A percentile compares a stretch with the other conserved stretches of the same genome.
Conservation (phyloP, 2,888 invertebrate genomes). For the Yponomeuta sedellus region DNA sequence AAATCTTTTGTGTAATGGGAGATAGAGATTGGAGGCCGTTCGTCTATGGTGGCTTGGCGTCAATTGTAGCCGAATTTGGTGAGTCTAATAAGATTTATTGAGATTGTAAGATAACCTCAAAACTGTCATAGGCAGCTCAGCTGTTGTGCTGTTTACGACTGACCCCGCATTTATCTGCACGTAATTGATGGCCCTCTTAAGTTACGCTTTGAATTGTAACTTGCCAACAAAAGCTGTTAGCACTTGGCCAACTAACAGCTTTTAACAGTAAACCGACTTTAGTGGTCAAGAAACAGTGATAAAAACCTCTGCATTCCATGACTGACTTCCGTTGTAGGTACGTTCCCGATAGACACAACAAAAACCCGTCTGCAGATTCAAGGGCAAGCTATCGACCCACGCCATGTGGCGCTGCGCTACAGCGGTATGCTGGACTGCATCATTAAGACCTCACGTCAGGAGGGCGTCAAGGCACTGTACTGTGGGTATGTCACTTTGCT, state of each 20-base stretch:
- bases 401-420: constrained; percentile 85
- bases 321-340: constrained; percentile 75
- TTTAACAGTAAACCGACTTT: too few relatives aligned
- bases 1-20: constrained; percentile 77
- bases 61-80: constrained; percentile 96
- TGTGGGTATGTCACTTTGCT: constrained; percentile 57
- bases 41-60: constrained; percentile 95
- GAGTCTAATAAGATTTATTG: constrained; percentile 39
- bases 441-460: constrained; percentile 88
- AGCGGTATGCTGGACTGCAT: constrained; percentile 95
- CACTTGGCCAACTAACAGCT: too few relatives aligned
- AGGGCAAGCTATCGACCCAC: constrained; percentile 89
- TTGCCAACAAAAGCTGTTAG: too few relatives aligned
- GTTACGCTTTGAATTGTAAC: too few relatives aligned
- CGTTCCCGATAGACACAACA: constrained; percentile 97
- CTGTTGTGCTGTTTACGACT: neutral
- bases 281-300: too few relatives aligned
- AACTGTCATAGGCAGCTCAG: neutral
- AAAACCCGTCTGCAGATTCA: constrained; percentile 96
- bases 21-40: constrained; percentile 94
- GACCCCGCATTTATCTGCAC: too few relatives aligned
- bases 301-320: too few relatives aligned
- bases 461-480: constrained; percentile 91
- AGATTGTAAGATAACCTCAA: constrained; percentile 20
- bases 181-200: too few relatives aligned